phyloP scores from a whole-genome alignment of 1,140 invertebrate species.

The Riptortus pedestris region DNA sequence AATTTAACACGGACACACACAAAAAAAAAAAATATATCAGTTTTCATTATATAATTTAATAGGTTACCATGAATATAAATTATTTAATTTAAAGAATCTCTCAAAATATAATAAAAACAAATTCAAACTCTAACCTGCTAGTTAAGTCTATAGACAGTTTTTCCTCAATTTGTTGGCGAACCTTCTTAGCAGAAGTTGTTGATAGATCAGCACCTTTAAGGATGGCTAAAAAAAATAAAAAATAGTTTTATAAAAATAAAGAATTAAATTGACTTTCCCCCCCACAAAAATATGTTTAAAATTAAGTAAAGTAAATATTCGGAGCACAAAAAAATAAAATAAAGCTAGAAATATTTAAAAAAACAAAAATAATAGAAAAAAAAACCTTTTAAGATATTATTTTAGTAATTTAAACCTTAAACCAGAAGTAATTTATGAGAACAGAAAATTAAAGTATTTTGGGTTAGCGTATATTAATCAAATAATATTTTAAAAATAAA shows the following conservation, averaged over 20 bases:
- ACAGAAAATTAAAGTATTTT: too few relatives aligned
- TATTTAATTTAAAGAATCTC: background rate
- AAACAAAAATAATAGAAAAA: too few relatives aligned
- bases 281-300: background rate
- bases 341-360: too few relatives aligned
- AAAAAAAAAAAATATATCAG: constrained; percentile 8
- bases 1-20: too few relatives aligned
- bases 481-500: too few relatives aligned
- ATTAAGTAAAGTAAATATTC: background rate
- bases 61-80: constrained; percentile 3
- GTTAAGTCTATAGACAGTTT: constrained; percentile 65
- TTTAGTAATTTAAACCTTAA: too few relatives aligned
- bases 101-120: background rate
- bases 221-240: constrained; percentile 55
- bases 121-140: constrained; percentile 40
- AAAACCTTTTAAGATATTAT: too few relatives aligned
- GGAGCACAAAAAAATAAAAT: background rate
- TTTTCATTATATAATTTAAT: background rate
- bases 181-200: constrained; percentile 76
- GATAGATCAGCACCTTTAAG: constrained; percentile 77
- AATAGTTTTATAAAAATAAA: too few relatives aligned
- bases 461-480: too few relatives aligned
- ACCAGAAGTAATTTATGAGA: too few relatives aligned
- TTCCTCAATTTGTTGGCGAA: constrained; percentile 75
- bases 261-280: background rate